A percentile compares a stretch with the other conserved stretches of the same genome.
These are phyloP conservation scores for Malacosoma neustria DNA, from an alignment of 2,888 invertebrate genomes.

Conservation along the genomic window DNA sequence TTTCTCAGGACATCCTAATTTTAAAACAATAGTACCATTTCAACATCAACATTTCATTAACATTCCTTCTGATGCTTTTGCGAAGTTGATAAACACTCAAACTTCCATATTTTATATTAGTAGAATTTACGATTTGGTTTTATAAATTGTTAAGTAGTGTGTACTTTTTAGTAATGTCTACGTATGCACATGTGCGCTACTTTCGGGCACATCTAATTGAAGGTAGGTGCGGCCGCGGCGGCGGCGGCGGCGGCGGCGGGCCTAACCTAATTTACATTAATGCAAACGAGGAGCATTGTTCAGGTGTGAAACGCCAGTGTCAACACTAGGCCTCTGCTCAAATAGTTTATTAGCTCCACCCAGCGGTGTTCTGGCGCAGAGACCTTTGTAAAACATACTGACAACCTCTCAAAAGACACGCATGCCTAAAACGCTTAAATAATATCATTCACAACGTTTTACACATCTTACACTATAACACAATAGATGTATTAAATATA, in stretches of 20 bases:
- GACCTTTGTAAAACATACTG: conserved; percentile 55
- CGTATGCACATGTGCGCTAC: conserved; percentile 60
- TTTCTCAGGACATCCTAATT: too few relatives aligned
- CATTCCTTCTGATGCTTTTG: too few relatives aligned
- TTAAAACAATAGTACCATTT: too few relatives aligned
- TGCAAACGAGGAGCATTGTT: conserved; percentile 74
- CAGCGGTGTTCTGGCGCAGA: conserved; percentile 62
- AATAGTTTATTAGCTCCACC: conserved; percentile 74
- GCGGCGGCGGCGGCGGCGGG: conserved; percentile 39
- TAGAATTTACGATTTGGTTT: too few relatives aligned
- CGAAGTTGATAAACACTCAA: too few relatives aligned
- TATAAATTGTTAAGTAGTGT: too few relatives aligned
- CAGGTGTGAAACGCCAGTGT: conserved; percentile 74
- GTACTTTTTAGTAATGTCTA: too few relatives aligned
- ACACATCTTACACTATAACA: background rate
- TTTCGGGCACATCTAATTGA: conserved; percentile 69
- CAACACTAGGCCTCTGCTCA: conserved; percentile 69
- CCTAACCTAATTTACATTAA: conserved; percentile 75
- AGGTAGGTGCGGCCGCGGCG: conserved; percentile 67
- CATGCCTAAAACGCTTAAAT: conserved; percentile 60
- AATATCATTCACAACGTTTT: conserved; percentile 47
- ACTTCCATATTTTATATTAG: too few relatives aligned
- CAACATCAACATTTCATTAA: too few relatives aligned
- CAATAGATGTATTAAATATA: background rate
- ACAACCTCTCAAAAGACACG: conserved; percentile 60